Base-by-base conservation (phyloP, 1,140 invertebrate species). In the Bicyclus anynana region DNA sequence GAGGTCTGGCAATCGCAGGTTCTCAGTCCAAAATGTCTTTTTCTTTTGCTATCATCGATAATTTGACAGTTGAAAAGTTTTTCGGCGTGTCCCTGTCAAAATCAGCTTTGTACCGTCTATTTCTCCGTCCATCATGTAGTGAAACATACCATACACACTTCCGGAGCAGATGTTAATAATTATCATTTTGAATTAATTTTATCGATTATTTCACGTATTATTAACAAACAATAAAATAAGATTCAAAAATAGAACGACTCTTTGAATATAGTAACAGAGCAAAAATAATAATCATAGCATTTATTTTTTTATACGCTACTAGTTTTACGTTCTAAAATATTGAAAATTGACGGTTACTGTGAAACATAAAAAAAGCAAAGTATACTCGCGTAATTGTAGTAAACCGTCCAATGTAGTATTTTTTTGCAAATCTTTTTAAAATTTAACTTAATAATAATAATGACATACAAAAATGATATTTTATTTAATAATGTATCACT, bases 341-440 rank as follows among this genome's bases (percentile, higher is more conserved):
- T 52, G n/a, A 40, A 29, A 37, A 23, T 59, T 59, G 59, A 65
- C 65, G 62, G 59, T 70, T 61, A 57, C 27, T 61, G 17, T 55
- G 50, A 59, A 66, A 35, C 57, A 56, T 59, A 76, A 72, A 33
- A 6, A 33, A 6, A 76, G 62, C 72, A 68, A 75, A 66, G 73
- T 84, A 83, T 80, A 80, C 78, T 68, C 55, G 52, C 59, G 37
- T 58, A 63, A 60, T 76, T 61, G 59, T 71, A 69, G 64, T 73
- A 66, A 80, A 69, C 82, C 82, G 82, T 85, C 82, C 82, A 83
- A 68, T 46, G 70, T 79, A 86, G 77, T 77, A 72, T 82, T 79
- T 82, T 38, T 77, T 80, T 80, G 74, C 74, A 59, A 72, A 71
- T 51, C 42, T 54, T 48, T 56, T 12, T 44, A 54, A 33, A 58